Conservation (phyloP, 2,888 invertebrate species). For the Acanthosepion pharaonis region DNA sequence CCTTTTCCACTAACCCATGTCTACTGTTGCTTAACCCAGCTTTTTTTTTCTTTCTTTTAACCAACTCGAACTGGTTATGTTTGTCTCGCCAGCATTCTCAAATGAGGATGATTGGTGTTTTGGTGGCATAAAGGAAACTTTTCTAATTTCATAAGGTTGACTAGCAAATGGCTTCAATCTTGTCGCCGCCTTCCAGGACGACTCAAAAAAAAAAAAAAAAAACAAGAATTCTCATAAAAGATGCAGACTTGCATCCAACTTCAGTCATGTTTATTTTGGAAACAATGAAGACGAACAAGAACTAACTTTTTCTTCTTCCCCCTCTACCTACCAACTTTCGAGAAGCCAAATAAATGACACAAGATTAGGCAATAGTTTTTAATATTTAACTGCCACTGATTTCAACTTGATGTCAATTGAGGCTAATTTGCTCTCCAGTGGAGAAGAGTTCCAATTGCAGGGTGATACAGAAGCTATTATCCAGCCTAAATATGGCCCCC, state of each 20-base stretch:
- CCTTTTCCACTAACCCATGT: no score
- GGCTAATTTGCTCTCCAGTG: not conserved
- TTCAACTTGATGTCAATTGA: not conserved
- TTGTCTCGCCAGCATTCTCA: no score
- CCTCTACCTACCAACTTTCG: not conserved
- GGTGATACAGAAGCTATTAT: not conserved
- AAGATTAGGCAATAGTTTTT: not conserved
- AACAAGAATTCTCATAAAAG: not conserved
- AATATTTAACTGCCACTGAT: constrained; percentile 17
- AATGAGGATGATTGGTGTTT: no score
- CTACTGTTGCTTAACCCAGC: no score
- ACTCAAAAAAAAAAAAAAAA: no score
- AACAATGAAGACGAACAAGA: no score
- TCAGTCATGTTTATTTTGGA: not conserved
- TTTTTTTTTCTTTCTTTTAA: no score
- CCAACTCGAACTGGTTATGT: no score
- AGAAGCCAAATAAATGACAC: not conserved
- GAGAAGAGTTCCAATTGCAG: not conserved
- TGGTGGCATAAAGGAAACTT: no score
- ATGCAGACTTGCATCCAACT: not conserved
- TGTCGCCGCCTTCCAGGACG: not conserved
- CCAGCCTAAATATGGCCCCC: not conserved
- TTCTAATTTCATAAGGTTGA: no score
- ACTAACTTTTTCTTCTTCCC: not conserved
- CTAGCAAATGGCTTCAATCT: no score